Base-by-base conservation (phyloP, 2,888 invertebrate species). In the Aphidoletes aphidimyza region DNA sequence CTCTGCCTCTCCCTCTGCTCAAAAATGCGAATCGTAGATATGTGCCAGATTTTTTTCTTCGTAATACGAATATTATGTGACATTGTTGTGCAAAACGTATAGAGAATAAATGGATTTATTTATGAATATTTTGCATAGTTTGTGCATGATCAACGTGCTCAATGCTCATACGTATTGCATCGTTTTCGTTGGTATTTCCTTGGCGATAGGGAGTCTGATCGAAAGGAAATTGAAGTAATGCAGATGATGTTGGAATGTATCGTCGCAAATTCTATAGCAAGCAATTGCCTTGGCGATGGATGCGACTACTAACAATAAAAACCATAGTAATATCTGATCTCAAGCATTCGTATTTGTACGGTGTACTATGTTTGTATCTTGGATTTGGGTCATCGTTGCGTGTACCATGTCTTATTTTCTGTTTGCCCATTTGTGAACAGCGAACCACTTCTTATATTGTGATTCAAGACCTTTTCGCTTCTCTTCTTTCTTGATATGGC, bases 31-130 rank as follows among this genome's bases (percentile, higher is more conserved):
- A 30, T 69, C 69, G 69, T 69, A 30, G 30, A 69, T 30, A 69
- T 69, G 69, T 69, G 69, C 34, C 69, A 69, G 69, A 69, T 69
- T 69, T 30, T 34, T 69, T 30, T 30, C 34, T n/a, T 17, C 30
- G 69, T 69, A 69, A 69, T 30, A 69, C 30, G 17, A 30, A 69
- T 69, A 69, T 69, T 69, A 69, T 69, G 69, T 69, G 69, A 69
- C 69, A 69, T 69, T 69, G 69, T 69, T 69, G 69, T 69, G 69
- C 69, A 69, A 69, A 69, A 69, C 30, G 69, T 69, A 69, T 14
- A 26, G n/a, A n/a, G 69, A 69, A 69, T 69, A 69, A 69, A 69
- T 69, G 69, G 34, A 69, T 69, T 69, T 69, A 69, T 69, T 69
- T 69, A 69, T 69, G 69, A 69, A 69, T 69, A 69, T 69, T 69